Conservation (phyloP, 2,113 vertebrate genomes). For the Leiothrix lutea region DNA sequence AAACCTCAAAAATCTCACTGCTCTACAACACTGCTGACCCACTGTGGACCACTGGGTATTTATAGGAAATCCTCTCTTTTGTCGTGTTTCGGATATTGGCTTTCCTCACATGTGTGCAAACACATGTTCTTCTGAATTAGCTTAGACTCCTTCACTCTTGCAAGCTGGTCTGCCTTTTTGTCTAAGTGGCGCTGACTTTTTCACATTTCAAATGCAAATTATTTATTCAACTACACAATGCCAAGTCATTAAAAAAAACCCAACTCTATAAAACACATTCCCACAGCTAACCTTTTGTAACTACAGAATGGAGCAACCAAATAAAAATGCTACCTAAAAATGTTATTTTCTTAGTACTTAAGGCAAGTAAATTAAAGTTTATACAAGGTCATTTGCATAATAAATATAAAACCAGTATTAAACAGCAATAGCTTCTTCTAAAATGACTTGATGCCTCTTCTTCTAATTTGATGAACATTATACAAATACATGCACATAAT, state of each 20-base stretch:
- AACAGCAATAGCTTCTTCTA: not conserved
- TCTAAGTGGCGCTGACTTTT: not conserved
- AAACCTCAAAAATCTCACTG: not conserved
- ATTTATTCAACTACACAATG: not conserved
- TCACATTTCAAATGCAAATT: conserved; percentile 32
- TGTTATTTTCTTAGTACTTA: not conserved
- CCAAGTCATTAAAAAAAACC: not conserved
- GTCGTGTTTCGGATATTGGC: not conserved
- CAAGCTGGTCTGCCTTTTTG: no score
- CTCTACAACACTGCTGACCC: not conserved
- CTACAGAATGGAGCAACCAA: not conserved
- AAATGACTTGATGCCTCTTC: rapidly evolving
- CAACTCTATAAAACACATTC: not conserved
- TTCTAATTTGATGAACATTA: not conserved
- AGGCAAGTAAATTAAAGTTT: not conserved
- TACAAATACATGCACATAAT: not conserved
- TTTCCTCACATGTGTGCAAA: not conserved
- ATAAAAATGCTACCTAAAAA: not conserved
- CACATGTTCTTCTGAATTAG: not conserved
- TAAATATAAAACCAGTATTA: not conserved
- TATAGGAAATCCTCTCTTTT: not conserved
- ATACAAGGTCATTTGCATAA: not conserved
- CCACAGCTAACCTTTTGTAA: not conserved
- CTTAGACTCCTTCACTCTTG: not conserved
- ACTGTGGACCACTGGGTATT: no score